These are phyloP conservation scores for Typhlomys cinereus DNA, from an alignment of 2,113 vertebrate genomes.

Conservation along the genomic window DNA sequence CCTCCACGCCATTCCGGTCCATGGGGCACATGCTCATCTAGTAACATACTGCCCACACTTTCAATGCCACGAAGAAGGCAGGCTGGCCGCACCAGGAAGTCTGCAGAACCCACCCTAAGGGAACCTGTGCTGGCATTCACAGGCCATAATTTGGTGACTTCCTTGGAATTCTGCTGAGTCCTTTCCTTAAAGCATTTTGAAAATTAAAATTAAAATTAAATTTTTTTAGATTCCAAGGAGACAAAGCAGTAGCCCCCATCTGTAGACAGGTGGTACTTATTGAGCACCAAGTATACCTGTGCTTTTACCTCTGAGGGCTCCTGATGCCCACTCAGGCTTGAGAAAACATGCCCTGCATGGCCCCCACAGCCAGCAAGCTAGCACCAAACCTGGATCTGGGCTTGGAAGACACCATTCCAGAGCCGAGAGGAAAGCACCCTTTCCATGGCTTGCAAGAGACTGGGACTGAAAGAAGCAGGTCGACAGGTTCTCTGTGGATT, in stretches of 20 bases:
- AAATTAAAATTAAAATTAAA: neutral
- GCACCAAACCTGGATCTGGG: neutral
- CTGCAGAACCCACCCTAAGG: neutral
- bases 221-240: neutral
- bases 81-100: neutral
- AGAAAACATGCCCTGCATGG: neutral
- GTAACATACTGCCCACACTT: neutral
- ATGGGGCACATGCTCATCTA: neutral
- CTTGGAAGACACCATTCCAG: neutral
- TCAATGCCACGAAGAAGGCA: neutral
- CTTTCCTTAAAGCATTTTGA: neutral
- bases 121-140: neutral
- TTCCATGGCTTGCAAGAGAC: neutral
- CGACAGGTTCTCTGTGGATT: neutral
- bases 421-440: neutral
- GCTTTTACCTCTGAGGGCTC: neutral
- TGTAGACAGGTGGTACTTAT: neutral
- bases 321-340: accelerated
- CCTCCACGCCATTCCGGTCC: accelerated
- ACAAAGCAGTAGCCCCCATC: neutral
- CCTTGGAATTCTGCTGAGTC: neutral
- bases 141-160: neutral
- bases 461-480: neutral
- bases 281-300: neutral
- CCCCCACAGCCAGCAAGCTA: neutral